phyloP scores from a whole-genome alignment of 2,888 invertebrate genomes.

The Trachelus stipa region DNA sequence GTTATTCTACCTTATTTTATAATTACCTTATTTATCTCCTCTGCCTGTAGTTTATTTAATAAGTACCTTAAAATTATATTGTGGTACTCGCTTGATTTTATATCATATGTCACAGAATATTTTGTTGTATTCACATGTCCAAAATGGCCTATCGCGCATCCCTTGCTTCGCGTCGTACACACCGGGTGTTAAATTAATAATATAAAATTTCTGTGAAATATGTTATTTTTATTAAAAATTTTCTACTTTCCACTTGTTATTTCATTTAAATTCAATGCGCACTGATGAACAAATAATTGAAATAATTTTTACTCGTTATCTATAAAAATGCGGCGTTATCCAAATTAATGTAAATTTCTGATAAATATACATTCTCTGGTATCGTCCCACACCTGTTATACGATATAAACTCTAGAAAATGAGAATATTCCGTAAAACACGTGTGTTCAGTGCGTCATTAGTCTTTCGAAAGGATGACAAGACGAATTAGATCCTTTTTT shows the following conservation, averaged over 20 bases:
- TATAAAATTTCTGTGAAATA: background rate
- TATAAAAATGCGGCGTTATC: too few species aligned
- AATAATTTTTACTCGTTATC: background rate
- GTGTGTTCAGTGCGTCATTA: background rate
- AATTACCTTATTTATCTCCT: too few species aligned
- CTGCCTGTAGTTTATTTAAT: too few species aligned
- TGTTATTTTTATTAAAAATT: background rate
- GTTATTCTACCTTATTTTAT: too few species aligned
- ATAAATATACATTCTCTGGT: too few species aligned
- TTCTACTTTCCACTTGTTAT: background rate
- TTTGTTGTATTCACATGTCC: too few species aligned
- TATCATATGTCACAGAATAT: too few species aligned
- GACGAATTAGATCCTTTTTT: background rate
- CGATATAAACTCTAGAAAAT: background rate
- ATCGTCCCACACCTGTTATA: background rate
- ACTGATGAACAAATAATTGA: fast-evolving
- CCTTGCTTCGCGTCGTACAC: background rate
- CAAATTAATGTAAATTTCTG: too few species aligned
- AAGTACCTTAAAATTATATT: too few species aligned
- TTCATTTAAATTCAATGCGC: background rate
- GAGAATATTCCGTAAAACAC: background rate
- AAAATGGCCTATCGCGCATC: background rate
- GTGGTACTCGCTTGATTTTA: too few species aligned
- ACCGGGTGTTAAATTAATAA: constrained; percentile 2
- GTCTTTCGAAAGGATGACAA: background rate